These are phyloP conservation scores for Asarcornis scutulata DNA, from an alignment of 2,113 vertebrate genomes.

Conservation along the genomic window DNA sequence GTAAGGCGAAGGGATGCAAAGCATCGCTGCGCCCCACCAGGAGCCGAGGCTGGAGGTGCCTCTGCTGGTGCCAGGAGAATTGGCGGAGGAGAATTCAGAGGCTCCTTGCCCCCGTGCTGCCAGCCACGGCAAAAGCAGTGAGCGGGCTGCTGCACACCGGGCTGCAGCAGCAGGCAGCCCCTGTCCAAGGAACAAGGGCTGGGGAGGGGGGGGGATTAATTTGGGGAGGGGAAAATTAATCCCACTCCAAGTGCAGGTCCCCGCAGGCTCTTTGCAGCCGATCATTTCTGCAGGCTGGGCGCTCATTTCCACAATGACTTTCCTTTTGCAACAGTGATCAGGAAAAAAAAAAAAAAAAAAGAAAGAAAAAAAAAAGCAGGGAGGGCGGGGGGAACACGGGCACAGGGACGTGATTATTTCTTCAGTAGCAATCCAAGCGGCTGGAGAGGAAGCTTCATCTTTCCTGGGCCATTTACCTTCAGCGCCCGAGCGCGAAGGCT, in stretches of 20 bases:
- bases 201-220: not conserved
- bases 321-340: slow-evolving; percentile 51
- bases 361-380: not conserved
- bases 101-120: not conserved
- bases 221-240: not conserved
- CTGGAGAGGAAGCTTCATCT: slow-evolving; percentile 65
- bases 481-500: slow-evolving; percentile 21
- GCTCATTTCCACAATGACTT: slow-evolving; percentile 56
- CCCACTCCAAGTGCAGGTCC: not conserved
- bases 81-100: not conserved
- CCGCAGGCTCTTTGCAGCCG: not conserved
- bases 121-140: too few species aligned
- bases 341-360: not conserved
- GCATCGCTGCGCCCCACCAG: rapidly evolving
- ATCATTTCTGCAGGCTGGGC: not conserved
- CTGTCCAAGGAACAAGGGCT: not conserved
- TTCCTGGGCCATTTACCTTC: slow-evolving; percentile 67
- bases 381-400: not conserved
- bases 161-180: not conserved
- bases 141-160: rapidly evolving
- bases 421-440: slow-evolving; percentile 59
- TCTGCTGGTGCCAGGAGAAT: not conserved
- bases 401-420: slow-evolving; percentile 58
- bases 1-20: rapidly evolving
- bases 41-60: rapidly evolving